Percentiles rank a stretch among this genome's conserved stretches.
phyloP scores from a whole-genome alignment of 2,113 vertebrate species.

The Oenanthe melanoleuca region DNA sequence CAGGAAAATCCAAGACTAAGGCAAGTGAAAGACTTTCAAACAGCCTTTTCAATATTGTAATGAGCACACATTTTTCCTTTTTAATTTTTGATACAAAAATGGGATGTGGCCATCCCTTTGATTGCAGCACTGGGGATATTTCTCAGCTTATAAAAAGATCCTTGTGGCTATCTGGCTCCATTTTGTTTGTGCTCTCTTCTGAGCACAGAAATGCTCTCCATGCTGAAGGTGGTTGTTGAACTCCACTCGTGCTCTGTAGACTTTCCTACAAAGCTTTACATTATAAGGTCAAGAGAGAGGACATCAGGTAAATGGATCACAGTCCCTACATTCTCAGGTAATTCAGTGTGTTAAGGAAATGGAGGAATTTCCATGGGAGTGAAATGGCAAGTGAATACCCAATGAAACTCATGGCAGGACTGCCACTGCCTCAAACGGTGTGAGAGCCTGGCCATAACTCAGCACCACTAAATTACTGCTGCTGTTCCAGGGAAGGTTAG shows the following conservation, averaged over 20 bases:
- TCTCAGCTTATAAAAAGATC: background rate
- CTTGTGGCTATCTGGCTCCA: background rate
- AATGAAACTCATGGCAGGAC: background rate
- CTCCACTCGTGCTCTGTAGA: background rate
- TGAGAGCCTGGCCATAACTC: background rate
- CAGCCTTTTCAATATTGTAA: background rate
- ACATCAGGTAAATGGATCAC: background rate
- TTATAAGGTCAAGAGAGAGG: background rate
- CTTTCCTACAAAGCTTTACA: background rate
- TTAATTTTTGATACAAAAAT: background rate
- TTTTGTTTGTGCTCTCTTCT: background rate
- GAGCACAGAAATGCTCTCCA: background rate
- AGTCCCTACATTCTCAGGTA: background rate
- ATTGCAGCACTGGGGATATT: background rate
- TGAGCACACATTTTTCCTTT: background rate
- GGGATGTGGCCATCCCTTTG: background rate
- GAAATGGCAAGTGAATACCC: background rate
- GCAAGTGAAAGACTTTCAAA: background rate
- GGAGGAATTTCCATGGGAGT: background rate
- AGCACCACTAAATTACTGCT: background rate
- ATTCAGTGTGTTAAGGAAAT: conserved; percentile 8
- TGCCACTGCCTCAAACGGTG: background rate
- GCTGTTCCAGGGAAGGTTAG: background rate
- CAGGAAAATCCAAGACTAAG: background rate
- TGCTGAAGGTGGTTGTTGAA: background rate